phyloP scores from a whole-genome alignment of 37 sponge, comb jelly and placozoan genomes.

The Ianthella basta region DNA sequence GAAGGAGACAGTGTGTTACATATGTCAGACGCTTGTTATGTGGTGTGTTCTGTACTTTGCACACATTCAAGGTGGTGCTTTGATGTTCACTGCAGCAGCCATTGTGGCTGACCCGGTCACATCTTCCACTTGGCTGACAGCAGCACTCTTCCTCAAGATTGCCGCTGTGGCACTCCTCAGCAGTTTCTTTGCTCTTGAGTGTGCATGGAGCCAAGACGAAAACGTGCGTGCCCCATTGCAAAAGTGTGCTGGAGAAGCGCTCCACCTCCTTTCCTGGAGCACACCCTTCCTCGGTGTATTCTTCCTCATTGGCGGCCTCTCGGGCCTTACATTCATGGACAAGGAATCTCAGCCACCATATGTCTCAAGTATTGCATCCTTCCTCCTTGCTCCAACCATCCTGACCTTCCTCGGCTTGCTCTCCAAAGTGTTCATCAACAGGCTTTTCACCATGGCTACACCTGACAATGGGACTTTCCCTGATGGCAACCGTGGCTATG shows the following conservation, averaged over 20 bases:
- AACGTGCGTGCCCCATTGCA: background rate
- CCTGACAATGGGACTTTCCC: background rate
- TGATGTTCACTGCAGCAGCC: background rate
- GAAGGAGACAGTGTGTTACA: background rate
- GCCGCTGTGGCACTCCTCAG: background rate
- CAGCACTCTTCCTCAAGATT: background rate
- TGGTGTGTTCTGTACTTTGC: background rate
- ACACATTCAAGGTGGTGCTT: background rate
- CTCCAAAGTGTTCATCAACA: background rate
- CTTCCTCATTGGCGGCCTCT: constrained; percentile 1
- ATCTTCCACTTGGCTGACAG: background rate
- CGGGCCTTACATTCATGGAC: constrained; percentile 26
- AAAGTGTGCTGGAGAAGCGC: background rate
- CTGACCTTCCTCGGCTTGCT: constrained; percentile 20
- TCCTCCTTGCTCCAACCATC: constrained; percentile 17
- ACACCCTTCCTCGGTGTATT: constrained; percentile 1
- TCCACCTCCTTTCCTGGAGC: constrained; percentile 17
- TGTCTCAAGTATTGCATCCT: constrained; percentile 27
- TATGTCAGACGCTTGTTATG: background rate
- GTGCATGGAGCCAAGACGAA: background rate
- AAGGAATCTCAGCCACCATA: constrained; percentile 15
- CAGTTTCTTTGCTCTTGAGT: constrained; percentile 7
- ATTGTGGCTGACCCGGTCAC: constrained; percentile 25
- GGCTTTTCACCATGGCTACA: constrained; percentile 10
- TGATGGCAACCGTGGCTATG: background rate